These are phyloP conservation scores for Xylophagus ater DNA, from an alignment of 2,888 invertebrate species.

Conservation along the genomic window DNA sequence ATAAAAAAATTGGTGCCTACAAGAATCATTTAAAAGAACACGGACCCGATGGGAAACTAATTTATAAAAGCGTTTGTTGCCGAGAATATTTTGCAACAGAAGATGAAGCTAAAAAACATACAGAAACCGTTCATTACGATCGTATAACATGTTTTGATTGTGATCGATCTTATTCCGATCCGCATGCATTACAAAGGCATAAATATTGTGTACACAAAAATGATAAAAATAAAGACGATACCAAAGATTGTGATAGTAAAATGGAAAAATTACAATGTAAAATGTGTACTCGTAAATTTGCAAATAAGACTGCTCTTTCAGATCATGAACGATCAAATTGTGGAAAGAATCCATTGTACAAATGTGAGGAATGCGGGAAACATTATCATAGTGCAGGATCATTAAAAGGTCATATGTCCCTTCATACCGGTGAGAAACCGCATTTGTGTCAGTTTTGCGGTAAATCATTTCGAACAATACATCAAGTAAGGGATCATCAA, in stretches of 20 bases:
- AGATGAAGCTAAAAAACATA: constrained; percentile 37
- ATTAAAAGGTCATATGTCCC: constrained; percentile 38
- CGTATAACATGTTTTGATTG: constrained; percentile 39
- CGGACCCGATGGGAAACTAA: constrained; percentile 30
- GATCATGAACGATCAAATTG: constrained; percentile 42
- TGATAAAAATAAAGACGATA: constrained; percentile 20
- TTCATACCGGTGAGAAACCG: constrained; percentile 34
- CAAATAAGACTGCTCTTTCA: constrained; percentile 35
- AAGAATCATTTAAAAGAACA: constrained; percentile 31
- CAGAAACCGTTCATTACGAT: constrained; percentile 34
- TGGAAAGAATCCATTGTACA: constrained; percentile 34
- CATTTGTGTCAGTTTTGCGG: constrained; percentile 31
- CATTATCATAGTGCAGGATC: constrained; percentile 38
- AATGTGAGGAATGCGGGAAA: constrained; percentile 37
- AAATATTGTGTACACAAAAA: constrained; percentile 26
- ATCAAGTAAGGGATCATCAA: constrained; percentile 33
- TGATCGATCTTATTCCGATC: constrained; percentile 38
- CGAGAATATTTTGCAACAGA: constrained; percentile 34
- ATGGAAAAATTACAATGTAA: constrained; percentile 28
- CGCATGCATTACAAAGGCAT: constrained; percentile 39
- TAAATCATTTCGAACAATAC: constrained; percentile 32
- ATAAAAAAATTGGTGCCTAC: constrained; percentile 30
- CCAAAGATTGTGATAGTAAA: no score
- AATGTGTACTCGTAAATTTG: constrained; percentile 36
- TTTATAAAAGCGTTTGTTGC: constrained; percentile 40